Base-by-base conservation (phyloP, 2,888 invertebrate genomes). In the Diarsia mendica region DNA sequence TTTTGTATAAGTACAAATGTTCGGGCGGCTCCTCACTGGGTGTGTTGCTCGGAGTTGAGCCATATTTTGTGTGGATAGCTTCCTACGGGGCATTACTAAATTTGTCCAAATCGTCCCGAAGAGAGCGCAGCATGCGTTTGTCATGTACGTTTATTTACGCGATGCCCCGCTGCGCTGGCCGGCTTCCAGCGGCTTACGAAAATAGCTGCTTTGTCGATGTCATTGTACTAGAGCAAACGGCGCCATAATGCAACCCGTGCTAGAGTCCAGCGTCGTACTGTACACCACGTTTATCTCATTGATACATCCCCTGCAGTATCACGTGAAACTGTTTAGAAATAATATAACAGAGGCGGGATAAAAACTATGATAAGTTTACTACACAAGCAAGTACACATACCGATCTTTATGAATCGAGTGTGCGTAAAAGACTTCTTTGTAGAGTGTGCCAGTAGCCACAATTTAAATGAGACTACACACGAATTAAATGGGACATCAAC, bases 161-260 rank as follows among this genome's bases (percentile, higher is more conserved):
- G 92, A 90, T 89, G 92, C 92, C 90, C 92, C 89, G 91, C 90
- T 84, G 91, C 88, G 91, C 93, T 96, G 96, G 96, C 96, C 88
- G 85, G 87, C 89, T 91, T 96, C 96, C 96, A 96, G 94, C 89
- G 88, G 88, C 87, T 88, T 91, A 95, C 96, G 91, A 93, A 96
- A 96, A 96, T 96, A 96, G 95, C 94, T 90, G 91, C 92, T 93
- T 92, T 91, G 91, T 91, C 91, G 95, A 95, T 94, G 96, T 96
- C 96, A 95, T 96, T 96, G 96, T 95, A 96, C 96, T 93, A 94
- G 92, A 90, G 89, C 90, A 89, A 90, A 91, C 89, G 89, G 88
- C 89, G 92, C 92, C 92, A 93, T 94, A 89, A 87, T 87, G 85
- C 84, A 85, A 77, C 77, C 67, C 67, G 66, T 66, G 74, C 73